Evolutionary conservation across 2,797 vertebrate species (phyloP).

Genomic region (Hoplostethus atlanticus): DNA sequence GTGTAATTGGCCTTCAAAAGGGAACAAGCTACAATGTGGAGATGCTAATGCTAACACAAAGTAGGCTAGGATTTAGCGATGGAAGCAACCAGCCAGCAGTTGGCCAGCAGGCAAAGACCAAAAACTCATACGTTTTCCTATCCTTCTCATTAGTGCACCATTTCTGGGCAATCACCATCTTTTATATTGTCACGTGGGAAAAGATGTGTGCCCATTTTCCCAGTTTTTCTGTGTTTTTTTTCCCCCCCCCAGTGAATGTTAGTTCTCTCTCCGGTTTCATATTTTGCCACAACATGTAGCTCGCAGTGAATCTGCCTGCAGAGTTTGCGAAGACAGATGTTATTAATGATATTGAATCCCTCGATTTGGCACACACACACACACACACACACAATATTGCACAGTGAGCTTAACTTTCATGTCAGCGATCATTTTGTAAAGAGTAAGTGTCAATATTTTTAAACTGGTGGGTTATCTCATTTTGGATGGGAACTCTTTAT

Average conservation of each 20-base stretch:
- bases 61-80: slow-evolving; percentile 1
- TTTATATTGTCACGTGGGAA: slow-evolving; percentile 28
- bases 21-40: slow-evolving; percentile 11
- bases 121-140: slow-evolving; percentile 20
- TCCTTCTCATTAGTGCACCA: slow-evolving; percentile 2
- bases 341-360: slow-evolving; percentile 50
- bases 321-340: slow-evolving; percentile 68
- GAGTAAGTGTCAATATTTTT: slow-evolving; percentile 49
- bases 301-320: slow-evolving; percentile 64
- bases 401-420: slow-evolving; percentile 29
- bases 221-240: slow-evolving; percentile 43
- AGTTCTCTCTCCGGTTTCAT: slow-evolving; percentile 37
- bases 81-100: slow-evolving; percentile 31
- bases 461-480: slow-evolving; percentile 44
- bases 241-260: slow-evolving; percentile 44
- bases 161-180: slow-evolving; percentile 44
- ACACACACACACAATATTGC: slow-evolving; percentile 1
- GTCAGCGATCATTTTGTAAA: slow-evolving; percentile 38
- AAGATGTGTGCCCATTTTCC: slow-evolving; percentile 34
- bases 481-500: slow-evolving; percentile 42
- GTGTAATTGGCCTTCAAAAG: slow-evolving; percentile 21
- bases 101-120: slow-evolving; percentile 34
- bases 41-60: not conserved
- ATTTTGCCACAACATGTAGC: slow-evolving; percentile 39
- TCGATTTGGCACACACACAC: slow-evolving; percentile 46